Evolutionary conservation across 2,113 vertebrate species (phyloP), one percentile per base, ranked within the genome.

Genomic region (Riparia riparia): DNA sequence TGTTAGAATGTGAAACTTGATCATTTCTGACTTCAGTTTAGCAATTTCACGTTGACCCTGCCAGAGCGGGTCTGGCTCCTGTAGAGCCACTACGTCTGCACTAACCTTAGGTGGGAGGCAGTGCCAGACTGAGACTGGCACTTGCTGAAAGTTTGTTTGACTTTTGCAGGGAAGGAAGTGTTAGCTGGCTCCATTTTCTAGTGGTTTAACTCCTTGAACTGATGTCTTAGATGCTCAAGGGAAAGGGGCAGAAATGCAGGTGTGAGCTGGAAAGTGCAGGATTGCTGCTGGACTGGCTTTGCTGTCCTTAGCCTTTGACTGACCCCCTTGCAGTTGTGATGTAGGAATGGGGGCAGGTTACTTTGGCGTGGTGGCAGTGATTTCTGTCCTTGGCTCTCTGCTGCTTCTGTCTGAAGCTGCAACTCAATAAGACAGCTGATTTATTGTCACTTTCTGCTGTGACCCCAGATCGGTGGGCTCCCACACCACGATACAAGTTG

Each of bases 51-150:
- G 1, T 16, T 93, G 91, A 81, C 86, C 60, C 68, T 95, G 89
- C 71, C 86, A 74, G 82, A 50, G 54, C 6, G 0, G 7, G 14
- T 58, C 82, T 86, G 91, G 60, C 72, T 95, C 47, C 91, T 83
- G 90, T 34, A 73, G 94, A 89, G 85, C 64, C 79, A 5, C 92
- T 83, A 71, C 13, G 4, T 86, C 71, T 84, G 82, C 79, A 63
- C 76, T 49, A 83, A 42, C 86, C 86, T 70, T 13, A 20, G 58
- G 32, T 24, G 56, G 76, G 71, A 83, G 89, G 54, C 76, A 44
- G 51, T 69, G 82, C 78, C 87, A 85, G 73, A 4, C 53, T 66
- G 60, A 32, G 51, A 49, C 58, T 86, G 79, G 66, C 79, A 69
- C 53, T 79, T 56, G 32, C 14, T 95, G 47, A 17, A 89, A 28